phyloP scores from a whole-genome alignment of 2,113 vertebrate species.

The Platysternon megacephalum region DNA sequence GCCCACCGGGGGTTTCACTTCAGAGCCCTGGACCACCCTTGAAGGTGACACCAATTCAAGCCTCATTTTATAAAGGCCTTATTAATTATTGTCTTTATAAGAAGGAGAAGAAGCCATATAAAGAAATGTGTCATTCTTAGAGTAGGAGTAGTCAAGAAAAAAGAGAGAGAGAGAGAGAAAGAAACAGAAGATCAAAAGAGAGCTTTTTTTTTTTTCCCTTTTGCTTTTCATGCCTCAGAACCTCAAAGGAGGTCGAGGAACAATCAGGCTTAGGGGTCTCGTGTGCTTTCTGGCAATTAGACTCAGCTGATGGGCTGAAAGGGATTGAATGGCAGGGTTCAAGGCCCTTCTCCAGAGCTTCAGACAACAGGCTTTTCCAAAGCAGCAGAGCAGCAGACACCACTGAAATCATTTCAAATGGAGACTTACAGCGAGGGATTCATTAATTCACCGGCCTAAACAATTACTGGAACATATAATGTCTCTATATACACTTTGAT shows the following conservation, averaged over 20 bases:
- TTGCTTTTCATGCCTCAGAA: slow-evolving; percentile 99
- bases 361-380: slow-evolving; percentile 96
- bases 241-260: slow-evolving; percentile 99
- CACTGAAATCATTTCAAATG: slow-evolving; percentile 97
- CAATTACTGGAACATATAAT: slow-evolving; percentile 88
- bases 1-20: slow-evolving; percentile 92
- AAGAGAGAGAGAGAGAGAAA: slow-evolving; percentile 77
- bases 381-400: slow-evolving; percentile 90
- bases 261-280: slow-evolving; percentile 97
- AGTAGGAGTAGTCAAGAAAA: slow-evolving; percentile 87
- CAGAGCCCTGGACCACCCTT: slow-evolving; percentile 92
- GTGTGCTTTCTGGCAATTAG: slow-evolving; percentile 99
- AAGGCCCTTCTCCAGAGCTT: slow-evolving; percentile 97
- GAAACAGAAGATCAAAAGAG: slow-evolving; percentile 95
- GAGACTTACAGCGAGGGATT: slow-evolving; percentile 88
- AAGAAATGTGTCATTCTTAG: slow-evolving; percentile 95
- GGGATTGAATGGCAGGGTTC: slow-evolving; percentile 98
- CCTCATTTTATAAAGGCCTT: slow-evolving; percentile 98
- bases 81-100: slow-evolving; percentile 99
- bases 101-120: slow-evolving; percentile 92
- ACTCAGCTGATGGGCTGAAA: slow-evolving; percentile 99
- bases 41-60: slow-evolving; percentile 93
- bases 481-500: slow-evolving; percentile 88
- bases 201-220: slow-evolving; percentile 83
- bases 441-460: slow-evolving; percentile 89